Percentiles rank a stretch among this genome's conserved stretches.
These are phyloP conservation scores for Drosophila paulistorum DNA, from an alignment of 1,140 invertebrate species.

Conservation along the genomic window DNA sequence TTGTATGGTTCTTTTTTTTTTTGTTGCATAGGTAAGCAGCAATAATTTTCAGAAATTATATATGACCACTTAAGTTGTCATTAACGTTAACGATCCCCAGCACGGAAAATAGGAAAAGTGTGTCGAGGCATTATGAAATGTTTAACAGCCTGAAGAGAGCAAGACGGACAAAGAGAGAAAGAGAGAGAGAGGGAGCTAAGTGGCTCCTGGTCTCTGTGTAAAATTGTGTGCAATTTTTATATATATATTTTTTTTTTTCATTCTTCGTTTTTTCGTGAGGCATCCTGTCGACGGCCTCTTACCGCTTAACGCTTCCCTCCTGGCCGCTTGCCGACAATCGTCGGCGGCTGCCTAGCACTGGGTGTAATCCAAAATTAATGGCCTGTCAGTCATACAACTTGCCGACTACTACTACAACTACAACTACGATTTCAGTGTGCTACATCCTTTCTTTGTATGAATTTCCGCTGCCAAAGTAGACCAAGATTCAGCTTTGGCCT, in stretches of 20 bases:
- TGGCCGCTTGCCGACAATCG: slow-evolving; percentile 33
- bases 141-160: slow-evolving; percentile 40
- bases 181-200: slow-evolving; percentile 31
- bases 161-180: neutral
- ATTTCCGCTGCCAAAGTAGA: slow-evolving; percentile 68
- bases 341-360: slow-evolving; percentile 32
- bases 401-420: slow-evolving; percentile 38
- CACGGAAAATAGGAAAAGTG: slow-evolving; percentile 31
- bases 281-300: slow-evolving; percentile 40
- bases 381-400: slow-evolving; percentile 74
- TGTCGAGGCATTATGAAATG: slow-evolving; percentile 60
- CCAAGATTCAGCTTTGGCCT: slow-evolving; percentile 32
- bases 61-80: slow-evolving; percentile 79
- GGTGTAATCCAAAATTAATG: slow-evolving; percentile 78
- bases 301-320: slow-evolving; percentile 2
- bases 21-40: slow-evolving; percentile 41
- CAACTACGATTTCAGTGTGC: slow-evolving; percentile 64
- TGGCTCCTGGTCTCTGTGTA: slow-evolving; percentile 35
- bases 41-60: slow-evolving; percentile 78
- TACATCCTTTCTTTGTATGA: slow-evolving; percentile 79
- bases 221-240: slow-evolving; percentile 54
- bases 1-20: slow-evolving; percentile 5
- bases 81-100: slow-evolving; percentile 72
- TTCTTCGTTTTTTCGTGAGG: slow-evolving; percentile 10
- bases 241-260: neutral